Evolutionary conservation across 2,888 invertebrate genomes (phyloP).

Genomic region (Drosophila demipolita): DNA sequence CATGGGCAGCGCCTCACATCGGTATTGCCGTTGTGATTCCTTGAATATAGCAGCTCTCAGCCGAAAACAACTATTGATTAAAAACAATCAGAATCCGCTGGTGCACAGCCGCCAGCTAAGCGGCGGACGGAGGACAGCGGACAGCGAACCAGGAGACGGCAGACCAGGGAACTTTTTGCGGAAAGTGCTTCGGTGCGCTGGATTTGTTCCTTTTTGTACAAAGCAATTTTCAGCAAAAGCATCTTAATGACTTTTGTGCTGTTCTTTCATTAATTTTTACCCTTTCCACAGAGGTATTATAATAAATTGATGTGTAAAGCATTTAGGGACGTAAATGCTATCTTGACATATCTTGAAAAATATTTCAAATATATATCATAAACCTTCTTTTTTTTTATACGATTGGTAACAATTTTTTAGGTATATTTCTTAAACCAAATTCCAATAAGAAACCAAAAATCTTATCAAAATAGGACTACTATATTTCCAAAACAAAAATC

Average conservation of each 20-base stretch:
- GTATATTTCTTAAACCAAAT: not conserved
- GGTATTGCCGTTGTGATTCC: constrained; percentile 42
- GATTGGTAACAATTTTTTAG: not conserved
- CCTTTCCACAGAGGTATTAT: not conserved
- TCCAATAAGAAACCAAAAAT: not conserved
- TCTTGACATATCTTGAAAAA: not conserved
- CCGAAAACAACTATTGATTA: constrained; percentile 48
- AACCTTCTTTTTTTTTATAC: too few relatives aligned
- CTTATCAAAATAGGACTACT: not conserved
- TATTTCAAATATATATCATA: not conserved
- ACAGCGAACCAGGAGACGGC: not conserved
- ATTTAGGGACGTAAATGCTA: not conserved
- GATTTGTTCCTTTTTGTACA: constrained; percentile 11
- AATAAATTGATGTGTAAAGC: not conserved
- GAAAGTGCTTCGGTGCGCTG: constrained; percentile 10
- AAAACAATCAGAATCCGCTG: constrained; percentile 40
- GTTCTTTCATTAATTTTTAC: constrained; percentile 3
- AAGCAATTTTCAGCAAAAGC: constrained; percentile 51
- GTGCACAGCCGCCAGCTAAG: constrained; percentile 47
- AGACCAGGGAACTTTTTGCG: not conserved
- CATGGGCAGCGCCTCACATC: constrained; percentile 48
- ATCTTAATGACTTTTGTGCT: constrained; percentile 46
- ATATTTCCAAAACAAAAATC: not conserved
- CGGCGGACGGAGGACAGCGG: not conserved
- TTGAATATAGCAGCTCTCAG: constrained; percentile 15